These are phyloP conservation scores for Vimba vimba DNA, from an alignment of 2,113 vertebrate species.

Conservation along the genomic window DNA sequence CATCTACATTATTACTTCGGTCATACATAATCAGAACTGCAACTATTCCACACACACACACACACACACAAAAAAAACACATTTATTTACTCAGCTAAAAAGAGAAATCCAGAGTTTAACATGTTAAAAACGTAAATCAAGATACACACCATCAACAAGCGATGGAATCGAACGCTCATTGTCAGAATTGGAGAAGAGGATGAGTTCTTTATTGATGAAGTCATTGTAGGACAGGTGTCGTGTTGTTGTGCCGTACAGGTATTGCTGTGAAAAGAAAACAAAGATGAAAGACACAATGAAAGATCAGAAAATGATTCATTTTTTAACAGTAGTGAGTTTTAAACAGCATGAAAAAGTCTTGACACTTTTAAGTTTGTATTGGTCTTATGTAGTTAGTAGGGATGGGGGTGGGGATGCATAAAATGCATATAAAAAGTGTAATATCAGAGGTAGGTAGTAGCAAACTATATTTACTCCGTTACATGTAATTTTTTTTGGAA, in stretches of 20 bases:
- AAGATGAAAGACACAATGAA: not conserved
- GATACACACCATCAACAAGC: conserved; percentile 91
- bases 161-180: conserved; percentile 98
- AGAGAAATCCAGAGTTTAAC: not conserved
- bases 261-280: conserved; percentile 81
- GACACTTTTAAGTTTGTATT: too few relatives aligned
- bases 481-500: too few relatives aligned
- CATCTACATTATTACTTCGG: not conserved
- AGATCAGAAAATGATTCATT: not conserved
- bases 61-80: not conserved
- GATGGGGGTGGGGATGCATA: too few relatives aligned
- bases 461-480: too few relatives aligned
- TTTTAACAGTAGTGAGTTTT: not conserved
- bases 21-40: not conserved
- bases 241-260: conserved; percentile 91
- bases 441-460: too few relatives aligned
- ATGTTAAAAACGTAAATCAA: not conserved
- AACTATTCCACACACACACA: not conserved
- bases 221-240: conserved; percentile 97
- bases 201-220: conserved; percentile 99
- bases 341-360: too few relatives aligned
- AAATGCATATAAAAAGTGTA: too few relatives aligned
- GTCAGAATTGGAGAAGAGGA: conserved; percentile 98
- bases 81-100: not conserved
- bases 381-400: too few relatives aligned